Base-by-base conservation (phyloP, 2,888 invertebrate species). In the Baronia brevicornis region DNA sequence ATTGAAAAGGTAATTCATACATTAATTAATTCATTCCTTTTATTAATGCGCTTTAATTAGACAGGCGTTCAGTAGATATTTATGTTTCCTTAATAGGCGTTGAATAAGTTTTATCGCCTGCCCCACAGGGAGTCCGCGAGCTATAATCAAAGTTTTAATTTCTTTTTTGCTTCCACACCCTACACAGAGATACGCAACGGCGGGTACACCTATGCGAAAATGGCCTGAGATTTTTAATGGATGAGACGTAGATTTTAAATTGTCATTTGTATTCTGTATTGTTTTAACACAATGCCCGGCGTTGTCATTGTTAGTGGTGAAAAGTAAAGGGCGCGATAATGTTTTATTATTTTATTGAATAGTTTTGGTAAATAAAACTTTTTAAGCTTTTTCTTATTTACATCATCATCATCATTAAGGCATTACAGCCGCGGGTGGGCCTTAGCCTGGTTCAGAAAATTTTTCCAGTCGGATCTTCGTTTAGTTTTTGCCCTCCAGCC, bases 261-360 rank as follows among this genome's bases (percentile, higher is more conserved):
- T 55, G 62, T 66, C 66, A 51, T 62, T 58, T 59, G 62, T 62
- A 59, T 61, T 60, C 60, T 58, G 66, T 56, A 63, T 68, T 67
- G 66, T 71, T 60, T 59, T 51, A 45, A 49, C 56, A 54, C 62
- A 58, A 60, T 59, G 51, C 43, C 50, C 18, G 5, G 23, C 7
- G 31, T 36, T 31, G 36, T 36, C 22, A 27, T 19, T 17, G 32
- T 19, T 20, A 26, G 26, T 27, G 36, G 18, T 36, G 31, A 27
- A 31, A 36, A 31, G 14, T 30, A 17, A 15, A 3, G 9, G 36
- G 20, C 26, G 9, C 20, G 25, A 35, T 22, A 36, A 38, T 43
- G 28, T 36, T 33, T 13, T 33, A 27, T 37, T 27, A 18, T 24
- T 30, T 30, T 35, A 39, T 41, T 36, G 39, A 32, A 41, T 43